Evolutionary conservation across 2,888 invertebrate species (phyloP), one percentile per base, ranked within the genome.

Genomic region (Pseudococcus jackbeardsleyi): DNA sequence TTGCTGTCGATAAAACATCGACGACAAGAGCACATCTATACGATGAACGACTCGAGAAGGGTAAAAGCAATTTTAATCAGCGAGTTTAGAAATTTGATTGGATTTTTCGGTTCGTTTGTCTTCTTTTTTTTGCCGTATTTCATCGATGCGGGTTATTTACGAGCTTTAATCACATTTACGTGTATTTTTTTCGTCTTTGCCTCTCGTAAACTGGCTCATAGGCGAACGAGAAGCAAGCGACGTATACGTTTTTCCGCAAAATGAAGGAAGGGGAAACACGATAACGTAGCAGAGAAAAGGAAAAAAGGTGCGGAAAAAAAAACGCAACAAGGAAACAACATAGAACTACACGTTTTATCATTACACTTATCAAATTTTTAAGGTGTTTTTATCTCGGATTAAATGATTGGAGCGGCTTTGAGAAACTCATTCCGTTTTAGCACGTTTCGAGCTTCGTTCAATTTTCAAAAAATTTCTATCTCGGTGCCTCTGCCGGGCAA

Each of bases 121-220:
- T 33, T 46, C 9, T 82, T 82, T 82, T 82, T 82, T 46, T 64
- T n/a, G 15, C 15, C 4, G 15, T n/a, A 82, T 19, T 82, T 39
- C 79, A 82, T 17, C 79, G 79, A 82, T 82, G 79, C 39, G 79
- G 79, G 79, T 82, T 82, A 82, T 82, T 82, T 82, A 82, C 79
- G 46, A 82, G 46, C 79, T 42, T 82, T 82, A 82, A 46, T 82
- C 79, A 46, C 79, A 46, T 42, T 82, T 82, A 79, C 39, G 79
- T 33, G 19, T 46, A 42, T 82, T 82, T 82, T 82, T 82, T 46
- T 82, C 79, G n/a, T 82, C 46, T 46, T 19, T 46, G 15, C 77
- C 39, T 22, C 33, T 42, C 46, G 33, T 4, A 72, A 11, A 8
- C 33, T 7, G 26, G 33, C 33, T 26, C 68, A 68, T 19, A 12